phyloP scores from a whole-genome alignment of 2,797 vertebrate genomes.

The Rhinoraja longicauda region DNA sequence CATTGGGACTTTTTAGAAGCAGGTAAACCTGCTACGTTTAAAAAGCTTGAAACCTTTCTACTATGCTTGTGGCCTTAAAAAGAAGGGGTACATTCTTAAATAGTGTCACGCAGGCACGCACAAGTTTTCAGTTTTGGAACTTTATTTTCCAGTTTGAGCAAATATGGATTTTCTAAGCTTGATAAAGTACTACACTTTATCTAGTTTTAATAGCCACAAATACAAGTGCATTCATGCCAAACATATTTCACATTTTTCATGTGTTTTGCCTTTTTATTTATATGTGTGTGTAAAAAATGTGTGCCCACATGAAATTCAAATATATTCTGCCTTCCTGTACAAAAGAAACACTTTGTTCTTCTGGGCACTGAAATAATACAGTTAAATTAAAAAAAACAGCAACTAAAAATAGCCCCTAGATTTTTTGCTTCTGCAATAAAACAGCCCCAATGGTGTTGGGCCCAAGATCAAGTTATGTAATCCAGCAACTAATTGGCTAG shows the following conservation, averaged over 20 bases:
- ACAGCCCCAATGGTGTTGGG: slow-evolving; percentile 67
- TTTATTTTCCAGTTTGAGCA: not conserved
- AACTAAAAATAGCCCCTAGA: not conserved
- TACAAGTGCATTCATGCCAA: too few species aligned
- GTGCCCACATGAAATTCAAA: not conserved
- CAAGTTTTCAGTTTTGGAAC: not conserved
- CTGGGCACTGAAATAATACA: not conserved
- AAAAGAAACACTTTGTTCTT: slow-evolving; percentile 43
- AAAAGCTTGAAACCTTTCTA: not conserved
- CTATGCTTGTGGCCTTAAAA: not conserved
- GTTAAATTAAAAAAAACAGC: not conserved
- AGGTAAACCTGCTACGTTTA: not conserved
- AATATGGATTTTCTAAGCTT: not conserved
- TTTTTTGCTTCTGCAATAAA: not conserved
- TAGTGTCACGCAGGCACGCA: not conserved
- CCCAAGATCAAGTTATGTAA: slow-evolving; percentile 85
- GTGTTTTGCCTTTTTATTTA: not conserved
- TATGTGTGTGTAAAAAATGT: not conserved
- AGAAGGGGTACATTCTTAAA: too few species aligned
- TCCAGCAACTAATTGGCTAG: slow-evolving; percentile 91
- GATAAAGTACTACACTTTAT: not conserved
- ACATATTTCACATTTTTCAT: not conserved
- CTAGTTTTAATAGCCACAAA: not conserved
- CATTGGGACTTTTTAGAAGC: not conserved
- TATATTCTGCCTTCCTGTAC: not conserved